A percentile compares a stretch with the other conserved stretches of the same genome.
Conservation (phyloP, 2,113 vertebrate species). For the Aplodontia rufa region DNA sequence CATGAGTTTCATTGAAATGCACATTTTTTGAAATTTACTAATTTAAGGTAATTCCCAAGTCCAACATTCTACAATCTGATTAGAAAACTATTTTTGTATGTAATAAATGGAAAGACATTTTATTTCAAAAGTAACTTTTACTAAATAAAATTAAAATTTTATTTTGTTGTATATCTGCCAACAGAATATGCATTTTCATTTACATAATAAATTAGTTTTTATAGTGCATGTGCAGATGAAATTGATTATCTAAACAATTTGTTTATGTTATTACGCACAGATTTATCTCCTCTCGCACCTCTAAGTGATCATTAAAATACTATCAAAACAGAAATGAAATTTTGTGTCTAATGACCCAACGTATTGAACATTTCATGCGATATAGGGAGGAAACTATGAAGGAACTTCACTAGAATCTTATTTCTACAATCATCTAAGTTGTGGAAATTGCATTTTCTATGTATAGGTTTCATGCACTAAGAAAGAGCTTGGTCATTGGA, state of each 20-base stretch:
- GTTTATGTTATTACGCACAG: neutral
- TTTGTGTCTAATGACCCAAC: neutral
- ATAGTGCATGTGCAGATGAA: neutral
- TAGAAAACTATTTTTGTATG: neutral
- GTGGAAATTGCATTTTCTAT: neutral
- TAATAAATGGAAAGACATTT: neutral
- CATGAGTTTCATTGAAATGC: neutral
- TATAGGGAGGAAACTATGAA: neutral
- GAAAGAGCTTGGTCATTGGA: neutral
- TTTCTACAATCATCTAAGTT: neutral
- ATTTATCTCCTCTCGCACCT: neutral
- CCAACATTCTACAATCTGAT: neutral
- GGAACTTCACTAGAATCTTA: neutral
- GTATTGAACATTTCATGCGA: neutral
- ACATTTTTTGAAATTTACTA: neutral
- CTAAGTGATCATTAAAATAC: neutral
- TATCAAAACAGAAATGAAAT: neutral
- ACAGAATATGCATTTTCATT: neutral
- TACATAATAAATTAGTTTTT: neutral
- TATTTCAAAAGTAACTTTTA: neutral
- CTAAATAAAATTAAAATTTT: slow-evolving; percentile 27
- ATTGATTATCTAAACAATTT: neutral
- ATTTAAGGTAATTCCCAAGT: slow-evolving; percentile 26
- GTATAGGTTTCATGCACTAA: neutral
- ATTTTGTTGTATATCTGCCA: neutral